Evolutionary conservation across 1,140 invertebrate genomes (phyloP).

Genomic region (Leptoteleia sp.): DNA sequence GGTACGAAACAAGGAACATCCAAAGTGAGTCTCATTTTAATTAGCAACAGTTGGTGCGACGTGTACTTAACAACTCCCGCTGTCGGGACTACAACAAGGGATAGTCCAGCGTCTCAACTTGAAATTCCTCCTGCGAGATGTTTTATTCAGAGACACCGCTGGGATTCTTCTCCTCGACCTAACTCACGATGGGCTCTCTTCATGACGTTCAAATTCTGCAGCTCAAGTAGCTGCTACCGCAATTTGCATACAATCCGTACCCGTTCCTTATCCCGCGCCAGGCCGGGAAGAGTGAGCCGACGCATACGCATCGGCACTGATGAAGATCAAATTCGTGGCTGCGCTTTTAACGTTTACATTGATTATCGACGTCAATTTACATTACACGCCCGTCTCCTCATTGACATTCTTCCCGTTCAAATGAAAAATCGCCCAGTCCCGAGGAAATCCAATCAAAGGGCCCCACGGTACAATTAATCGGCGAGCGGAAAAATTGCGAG

Average conservation of each 20-base stretch:
- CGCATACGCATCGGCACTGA: conserved; percentile 36
- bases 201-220: conserved; percentile 72
- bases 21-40: conserved; percentile 79
- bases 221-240: conserved; percentile 78
- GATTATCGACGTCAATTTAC: conserved; percentile 53
- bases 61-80: conserved; percentile 79
- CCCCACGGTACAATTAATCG: too few species aligned
- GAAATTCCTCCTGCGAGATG: conserved; percentile 78
- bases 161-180: conserved; percentile 72
- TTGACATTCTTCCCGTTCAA: too few species aligned
- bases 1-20: conserved; percentile 65
- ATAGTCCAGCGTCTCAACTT: conserved; percentile 66
- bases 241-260: conserved; percentile 80
- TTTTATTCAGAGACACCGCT: conserved; percentile 80
- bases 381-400: conserved; percentile 14
- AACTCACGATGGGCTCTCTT: conserved; percentile 70
- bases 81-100: conserved; percentile 60
- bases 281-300: conserved; percentile 23
- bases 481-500: too few species aligned
- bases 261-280: conserved; percentile 66
- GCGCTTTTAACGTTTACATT: conserved; percentile 28
- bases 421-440: too few species aligned
- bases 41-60: conserved; percentile 80
- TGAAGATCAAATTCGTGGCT: conserved; percentile 43
- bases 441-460: too few species aligned